Percentiles rank a stretch among this genome's conserved stretches.
phyloP scores from a whole-genome alignment of 1,140 invertebrate species.

The Eupeodes corollae region DNA sequence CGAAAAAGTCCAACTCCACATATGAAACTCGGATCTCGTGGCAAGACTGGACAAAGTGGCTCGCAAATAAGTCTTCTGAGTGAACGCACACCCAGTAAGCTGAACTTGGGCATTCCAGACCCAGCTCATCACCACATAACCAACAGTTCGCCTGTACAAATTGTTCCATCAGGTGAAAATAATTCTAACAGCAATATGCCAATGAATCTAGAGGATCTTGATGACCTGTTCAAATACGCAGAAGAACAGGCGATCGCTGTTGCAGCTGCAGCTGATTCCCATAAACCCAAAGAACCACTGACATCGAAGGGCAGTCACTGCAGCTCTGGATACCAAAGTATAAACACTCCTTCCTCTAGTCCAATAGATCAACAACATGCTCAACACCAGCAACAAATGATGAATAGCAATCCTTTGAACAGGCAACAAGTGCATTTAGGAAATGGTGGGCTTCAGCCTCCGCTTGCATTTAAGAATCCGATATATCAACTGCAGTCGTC shows the following conservation, averaged over 20 bases:
- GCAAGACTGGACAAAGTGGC: not conserved
- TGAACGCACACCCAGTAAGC: constrained; percentile 19
- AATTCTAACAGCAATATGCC: constrained; percentile 39
- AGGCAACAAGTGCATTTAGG: not conserved
- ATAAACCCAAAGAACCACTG: constrained; percentile 36
- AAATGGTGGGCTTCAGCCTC: constrained; percentile 33
- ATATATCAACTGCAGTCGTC: constrained; percentile 62
- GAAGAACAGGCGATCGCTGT: constrained; percentile 49
- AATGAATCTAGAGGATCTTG: constrained; percentile 55
- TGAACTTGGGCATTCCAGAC: constrained; percentile 34
- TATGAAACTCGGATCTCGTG: constrained; percentile 17
- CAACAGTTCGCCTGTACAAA: constrained; percentile 5
- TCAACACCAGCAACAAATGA: constrained; percentile 5
- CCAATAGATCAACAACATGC: constrained; percentile 52
- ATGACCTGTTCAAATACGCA: constrained; percentile 55
- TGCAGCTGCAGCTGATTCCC: constrained; percentile 30
- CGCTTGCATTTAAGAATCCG: constrained; percentile 77
- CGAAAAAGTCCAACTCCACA: constrained; percentile 46
- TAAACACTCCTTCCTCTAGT: constrained; percentile 77
- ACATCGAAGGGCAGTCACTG: constrained; percentile 56
- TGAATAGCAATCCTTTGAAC: not conserved
- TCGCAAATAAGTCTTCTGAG: constrained; percentile 14
- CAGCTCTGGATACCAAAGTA: constrained; percentile 85
- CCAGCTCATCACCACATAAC: constrained; percentile 33
- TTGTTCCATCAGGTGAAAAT: constrained; percentile 20